Base-by-base conservation (phyloP, 1,140 invertebrate species). In the Drosophila prosaltans region DNA sequence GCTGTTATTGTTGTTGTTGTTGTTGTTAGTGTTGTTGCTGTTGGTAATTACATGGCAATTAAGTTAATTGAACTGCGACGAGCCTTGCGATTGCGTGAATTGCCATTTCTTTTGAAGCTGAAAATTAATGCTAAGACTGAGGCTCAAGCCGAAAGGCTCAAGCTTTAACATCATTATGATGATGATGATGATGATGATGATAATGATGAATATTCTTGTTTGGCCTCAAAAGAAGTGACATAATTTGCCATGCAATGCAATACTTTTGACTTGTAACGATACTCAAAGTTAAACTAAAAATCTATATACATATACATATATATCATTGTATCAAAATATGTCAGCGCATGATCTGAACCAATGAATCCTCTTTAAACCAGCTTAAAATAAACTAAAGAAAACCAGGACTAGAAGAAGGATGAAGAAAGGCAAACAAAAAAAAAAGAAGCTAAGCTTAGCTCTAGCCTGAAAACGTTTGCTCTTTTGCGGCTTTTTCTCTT, bases 21-120 rank as follows among this genome's bases (percentile, higher is more conserved):
- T 81, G 65, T 26, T 73, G 69, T 7, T 79, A 55, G 30, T 66
- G 67, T 58, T 76, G 63, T 26, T 78, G 74, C 24, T 65, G 58
- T 72, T 45, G 83, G 80, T 91, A 91, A 91, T 91, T 91, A 91
- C 90, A 91, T 90, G 90, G 85, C 90, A 90, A 91, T 91, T 91
- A 91, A 91, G 77, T 91, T 91, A 91, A 91, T 91, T 90, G 85
- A 91, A 84, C 90, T 81, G 85, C 85, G 80, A 81, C 84, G 76
- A 75, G 67, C 75, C 73, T 82, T 74, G 86, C 81, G 85, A 86
- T 82, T 74, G 86, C 81, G 85, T 90, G 76, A 90, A 90, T 80
- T 81, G 70, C 68, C 41, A 45, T 39, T 30, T 30, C 26, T 62
- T 16, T 62, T 62, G 60, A 41, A n/a, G 60, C 36, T 28, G 40